phyloP scores from a whole-genome alignment of 2,113 vertebrate genomes.

The Riparia riparia region DNA sequence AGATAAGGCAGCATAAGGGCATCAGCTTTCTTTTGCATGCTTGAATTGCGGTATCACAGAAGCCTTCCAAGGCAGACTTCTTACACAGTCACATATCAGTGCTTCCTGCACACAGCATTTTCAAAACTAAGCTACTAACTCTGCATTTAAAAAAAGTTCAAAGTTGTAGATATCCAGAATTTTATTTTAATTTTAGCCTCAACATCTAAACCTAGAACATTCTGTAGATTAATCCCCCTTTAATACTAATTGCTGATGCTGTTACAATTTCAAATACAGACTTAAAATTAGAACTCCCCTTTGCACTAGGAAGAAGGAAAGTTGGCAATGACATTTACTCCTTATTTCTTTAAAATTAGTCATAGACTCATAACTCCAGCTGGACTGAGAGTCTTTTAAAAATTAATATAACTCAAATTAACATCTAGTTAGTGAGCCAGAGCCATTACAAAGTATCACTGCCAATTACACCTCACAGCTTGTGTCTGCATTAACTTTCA shows the following conservation, averaged over 20 bases:
- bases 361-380: constrained; percentile 30
- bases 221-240: neutral
- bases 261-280: constrained; percentile 6
- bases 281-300: constrained; percentile 39
- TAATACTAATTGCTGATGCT: neutral
- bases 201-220: neutral
- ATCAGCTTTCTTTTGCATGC: constrained; percentile 25
- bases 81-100: neutral
- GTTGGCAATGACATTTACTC: constrained; percentile 37
- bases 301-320: constrained; percentile 14
- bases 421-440: neutral
- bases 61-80: neutral
- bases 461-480: constrained; percentile 36
- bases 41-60: neutral
- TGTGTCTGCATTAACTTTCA: neutral
- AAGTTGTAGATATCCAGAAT: neutral
- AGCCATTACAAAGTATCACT: neutral
- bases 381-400: constrained; percentile 31
- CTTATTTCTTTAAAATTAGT: constrained; percentile 45
- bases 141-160: neutral
- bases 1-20: constrained; percentile 56
- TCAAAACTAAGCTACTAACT: neutral
- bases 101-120: neutral
- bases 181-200: neutral
- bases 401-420: constrained; percentile 24